Percentiles rank a stretch among this genome's conserved stretches.
These are phyloP conservation scores for Nilaparvata lugens DNA, from an alignment of 1,140 invertebrate genomes.

Conservation along the genomic window DNA sequence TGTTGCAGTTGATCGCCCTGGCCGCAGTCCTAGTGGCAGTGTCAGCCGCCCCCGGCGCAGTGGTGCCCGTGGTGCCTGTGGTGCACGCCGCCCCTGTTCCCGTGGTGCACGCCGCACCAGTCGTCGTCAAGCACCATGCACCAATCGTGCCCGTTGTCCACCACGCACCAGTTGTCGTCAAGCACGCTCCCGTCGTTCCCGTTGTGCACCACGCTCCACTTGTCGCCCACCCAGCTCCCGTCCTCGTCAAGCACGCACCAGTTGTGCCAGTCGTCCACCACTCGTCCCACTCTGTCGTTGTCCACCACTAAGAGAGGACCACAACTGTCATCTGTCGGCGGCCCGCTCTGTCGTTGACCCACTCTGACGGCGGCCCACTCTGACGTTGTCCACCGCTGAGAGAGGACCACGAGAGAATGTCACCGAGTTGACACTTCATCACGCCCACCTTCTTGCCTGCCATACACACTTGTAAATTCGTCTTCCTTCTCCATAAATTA, in stretches of 20 bases:
- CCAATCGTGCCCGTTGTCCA: constrained; percentile 18
- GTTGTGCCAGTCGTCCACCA: constrained; percentile 30
- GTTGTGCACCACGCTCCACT: constrained; percentile 39
- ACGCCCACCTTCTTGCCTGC: too few species aligned
- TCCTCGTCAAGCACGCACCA: constrained; percentile 34
- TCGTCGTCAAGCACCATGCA: constrained; percentile 17
- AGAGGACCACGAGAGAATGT: background rate
- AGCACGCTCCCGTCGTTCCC: constrained; percentile 22
- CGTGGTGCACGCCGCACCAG: constrained; percentile 34
- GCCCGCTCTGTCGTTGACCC: too few species aligned
- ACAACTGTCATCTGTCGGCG: too few species aligned
- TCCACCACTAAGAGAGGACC: constrained; percentile 27
- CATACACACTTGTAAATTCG: too few species aligned
- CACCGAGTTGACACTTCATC: too few species aligned
- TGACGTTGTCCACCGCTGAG: constrained; percentile 19
- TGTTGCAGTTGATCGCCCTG: constrained; percentile 33
- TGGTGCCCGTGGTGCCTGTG: constrained; percentile 24
- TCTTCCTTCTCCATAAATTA: too few species aligned
- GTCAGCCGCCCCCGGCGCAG: constrained; percentile 34
- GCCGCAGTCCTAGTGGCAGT: constrained; percentile 43
- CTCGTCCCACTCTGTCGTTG: constrained; percentile 23
- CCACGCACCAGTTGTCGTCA: constrained; percentile 2
- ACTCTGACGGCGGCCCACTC: too few species aligned
- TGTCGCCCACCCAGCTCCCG: constrained; percentile 29
- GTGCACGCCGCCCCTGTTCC: constrained; percentile 27